Evolutionary conservation across 2,888 invertebrate species (phyloP), one percentile per base, ranked within the genome.

Genomic region (Chrysodeixis includens): DNA sequence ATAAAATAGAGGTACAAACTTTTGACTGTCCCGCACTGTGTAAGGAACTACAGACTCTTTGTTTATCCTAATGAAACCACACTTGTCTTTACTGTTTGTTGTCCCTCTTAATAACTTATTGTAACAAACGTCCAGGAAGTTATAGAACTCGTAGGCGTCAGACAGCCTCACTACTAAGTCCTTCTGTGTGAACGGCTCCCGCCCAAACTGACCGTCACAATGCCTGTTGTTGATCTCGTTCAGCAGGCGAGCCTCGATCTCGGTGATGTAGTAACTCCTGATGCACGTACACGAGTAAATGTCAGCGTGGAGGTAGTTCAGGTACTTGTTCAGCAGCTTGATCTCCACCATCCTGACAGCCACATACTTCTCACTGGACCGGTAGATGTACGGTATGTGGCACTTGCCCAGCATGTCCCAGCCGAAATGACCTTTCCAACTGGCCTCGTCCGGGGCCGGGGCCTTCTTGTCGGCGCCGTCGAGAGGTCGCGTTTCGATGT

Each of bases 291-390:
- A 98, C 76, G 97, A 98, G 91, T 98, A 98, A 76, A 98, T 97
- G 87, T 98, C 98, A 76, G 97, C 97, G 89, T 99, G 98, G 60
- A 99, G 96, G 88, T 97, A 98, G 88, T 97, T 97, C 85, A 98
- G 96, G 93, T 98, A 98, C 93, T 98, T 98, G 89, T 98, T 98
- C 26, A 99, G 96, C 55, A 99, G 96, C 91, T 99, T 99, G 85
- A 97, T 96, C 91, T 99, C 99, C 26, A 99, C 97, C 97, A 99
- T 98, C 62, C 98, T 96, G 59, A 99, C 99, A n/a, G 99, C 98
- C 87, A 98, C 98, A 90, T 98, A 99, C 88, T 97, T 97, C 88
- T 98, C 98, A 18, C 97, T 96, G 59, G 97, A 96, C 20, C 99
- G 96, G 86, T 97, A 97, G 76, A 99, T 98, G 90, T 97, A 99